Evolutionary conservation across 2,113 vertebrate species (phyloP), one percentile per base, ranked within the genome.

Genomic region (Pygoscelis antarcticus): DNA sequence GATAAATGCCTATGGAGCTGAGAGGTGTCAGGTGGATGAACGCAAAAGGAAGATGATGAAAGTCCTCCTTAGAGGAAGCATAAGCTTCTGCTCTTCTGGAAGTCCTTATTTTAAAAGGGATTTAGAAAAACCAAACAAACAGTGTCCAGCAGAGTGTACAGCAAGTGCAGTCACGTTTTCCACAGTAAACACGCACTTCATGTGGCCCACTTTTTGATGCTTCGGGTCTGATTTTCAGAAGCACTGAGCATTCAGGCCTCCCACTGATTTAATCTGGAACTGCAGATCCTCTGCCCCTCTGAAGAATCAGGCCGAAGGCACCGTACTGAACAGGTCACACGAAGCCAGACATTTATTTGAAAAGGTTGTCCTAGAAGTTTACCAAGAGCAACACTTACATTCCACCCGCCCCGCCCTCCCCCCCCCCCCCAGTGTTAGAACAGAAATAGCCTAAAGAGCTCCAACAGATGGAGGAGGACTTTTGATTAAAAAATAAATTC

Each of bases 401-500:
- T 36, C 26, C 16, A 3, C 42, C 3, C 3, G 16, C 27, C 58
- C 26, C 12, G 3, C 12, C 36, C 27, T 38, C 26, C 12, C 4
- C 12, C 36, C 34, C 14, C 11, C 9, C 23, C 52, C 75, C 61
- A 27, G 44, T 13, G 49, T 49, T 93, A 44, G 62, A 90, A 68
- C 89, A 92, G 91, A 95, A 96, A 96, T 91, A 93, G 66, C 62
- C 85, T 64, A 42, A 69, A 94, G 80, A 92, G 55, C 70, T 89
- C 82, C 66, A 81, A 75, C 80, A 92, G 88, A 93, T 82, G 78
- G 87, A 95, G 70, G 95, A 91, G 68, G 66, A 71, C 91, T 96
- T 96, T 64, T 95, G 89, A 94, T 95, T 96, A 95, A 94, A 97
- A 94, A 96, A 90, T 60, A 93, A 87, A 91, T 90, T 88, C 84